Evolutionary conservation across 2,888 invertebrate species (phyloP).

Genomic region (Amitus sp.): DNA sequence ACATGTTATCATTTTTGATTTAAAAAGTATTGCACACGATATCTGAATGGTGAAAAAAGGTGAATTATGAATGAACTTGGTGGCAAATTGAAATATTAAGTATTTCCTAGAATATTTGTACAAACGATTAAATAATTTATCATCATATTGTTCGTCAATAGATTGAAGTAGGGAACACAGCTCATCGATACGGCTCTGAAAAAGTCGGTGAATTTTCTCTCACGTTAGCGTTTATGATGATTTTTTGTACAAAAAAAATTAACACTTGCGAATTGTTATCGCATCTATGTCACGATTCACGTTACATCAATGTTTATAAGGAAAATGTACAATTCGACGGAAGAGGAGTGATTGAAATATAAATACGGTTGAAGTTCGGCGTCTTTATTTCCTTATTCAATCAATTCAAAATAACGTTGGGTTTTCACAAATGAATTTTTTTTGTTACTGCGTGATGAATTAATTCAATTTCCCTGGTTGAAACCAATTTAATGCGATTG

Average conservation of each 20-base stretch:
- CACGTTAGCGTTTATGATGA: conserved; percentile 47
- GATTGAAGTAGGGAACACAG: conserved; percentile 38
- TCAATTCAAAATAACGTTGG: too few species aligned
- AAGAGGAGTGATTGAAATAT: conserved; percentile 45
- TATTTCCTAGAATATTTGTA: conserved; percentile 46
- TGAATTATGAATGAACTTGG: conserved; percentile 46
- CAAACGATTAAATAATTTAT: conserved; percentile 36
- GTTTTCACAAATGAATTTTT: too few species aligned
- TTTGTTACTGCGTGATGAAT: too few species aligned
- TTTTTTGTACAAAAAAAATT: conserved; percentile 55
- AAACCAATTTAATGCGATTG: too few species aligned
- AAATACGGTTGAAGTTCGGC: conserved; percentile 46
- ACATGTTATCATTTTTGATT: background rate
- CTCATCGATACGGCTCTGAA: conserved; percentile 34
- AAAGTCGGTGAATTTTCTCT: conserved; percentile 33
- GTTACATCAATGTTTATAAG: conserved; percentile 54
- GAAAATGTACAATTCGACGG: conserved; percentile 47
- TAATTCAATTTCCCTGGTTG: too few species aligned
- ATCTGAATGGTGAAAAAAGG: conserved; percentile 22
- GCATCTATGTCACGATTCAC: conserved; percentile 48
- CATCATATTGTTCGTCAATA: conserved; percentile 38
- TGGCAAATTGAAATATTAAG: conserved; percentile 35
- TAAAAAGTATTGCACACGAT: conserved; percentile 8
- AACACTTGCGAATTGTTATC: conserved; percentile 53
- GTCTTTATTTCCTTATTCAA: background rate